Conservation (phyloP, 37 sponge, comb jelly and placozoan genomes). For the Halisarca cf. caerulea region DNA sequence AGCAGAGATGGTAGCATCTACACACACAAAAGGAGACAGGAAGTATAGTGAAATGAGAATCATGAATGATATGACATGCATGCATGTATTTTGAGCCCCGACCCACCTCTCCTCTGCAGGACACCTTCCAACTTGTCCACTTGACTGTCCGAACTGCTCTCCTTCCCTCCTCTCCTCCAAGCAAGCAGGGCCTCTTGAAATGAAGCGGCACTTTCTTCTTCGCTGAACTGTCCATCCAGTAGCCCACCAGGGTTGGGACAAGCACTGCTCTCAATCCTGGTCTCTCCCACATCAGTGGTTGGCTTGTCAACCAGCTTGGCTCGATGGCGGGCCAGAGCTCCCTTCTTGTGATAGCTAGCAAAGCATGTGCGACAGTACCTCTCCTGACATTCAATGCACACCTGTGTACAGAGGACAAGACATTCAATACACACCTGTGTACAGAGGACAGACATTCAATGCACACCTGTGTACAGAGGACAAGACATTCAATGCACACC, state of each 20-base stretch:
- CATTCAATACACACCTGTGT: too few species aligned
- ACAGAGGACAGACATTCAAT: too few species aligned
- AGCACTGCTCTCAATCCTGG: not conserved
- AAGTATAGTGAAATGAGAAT: not conserved
- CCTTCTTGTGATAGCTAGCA: constrained; percentile 62
- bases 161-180: constrained; percentile 52
- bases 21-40: not conserved
- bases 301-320: constrained; percentile 19
- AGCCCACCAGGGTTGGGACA: constrained; percentile 15
- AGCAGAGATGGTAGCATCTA: not conserved
- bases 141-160: not conserved
- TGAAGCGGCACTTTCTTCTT: constrained; percentile 61
- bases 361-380: constrained; percentile 69
- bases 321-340: constrained; percentile 58
- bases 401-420: too few species aligned
- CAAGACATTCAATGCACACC: too few species aligned
- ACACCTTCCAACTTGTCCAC: not conserved
- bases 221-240: constrained; percentile 70
- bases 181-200: constrained; percentile 77
- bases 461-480: too few species aligned
- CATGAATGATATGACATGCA: too few species aligned
- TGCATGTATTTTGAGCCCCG: not conserved
- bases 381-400: constrained; percentile 71
- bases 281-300: not conserved
- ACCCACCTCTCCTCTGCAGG: not conserved